These are phyloP conservation scores for Oncopeltus fasciatus DNA, from an alignment of 1,140 invertebrate species.

Conservation along the genomic window DNA sequence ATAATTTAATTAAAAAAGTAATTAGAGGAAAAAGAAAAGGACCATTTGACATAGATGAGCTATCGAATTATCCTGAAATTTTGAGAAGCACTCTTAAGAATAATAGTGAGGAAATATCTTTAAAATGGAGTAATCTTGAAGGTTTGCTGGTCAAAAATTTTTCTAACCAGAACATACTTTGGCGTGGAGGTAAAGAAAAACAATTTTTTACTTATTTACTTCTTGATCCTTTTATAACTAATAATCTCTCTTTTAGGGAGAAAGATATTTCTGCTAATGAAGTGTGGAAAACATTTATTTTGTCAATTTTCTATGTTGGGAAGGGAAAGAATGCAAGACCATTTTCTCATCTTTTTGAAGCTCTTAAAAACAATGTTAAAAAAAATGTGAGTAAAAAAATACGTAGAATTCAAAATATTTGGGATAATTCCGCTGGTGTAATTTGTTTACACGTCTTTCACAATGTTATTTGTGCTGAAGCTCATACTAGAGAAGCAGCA, in stretches of 20 bases:
- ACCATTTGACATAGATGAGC: neutral
- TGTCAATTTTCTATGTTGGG: constrained; percentile 16
- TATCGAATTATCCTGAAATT: neutral
- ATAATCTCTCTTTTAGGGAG: neutral
- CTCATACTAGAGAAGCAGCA: constrained; percentile 79
- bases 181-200: neutral
- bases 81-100: neutral
- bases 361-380: constrained; percentile 4
- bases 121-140: constrained; percentile 2
- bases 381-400: constrained; percentile 31
- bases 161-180: neutral
- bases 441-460: constrained; percentile 84
- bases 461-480: constrained; percentile 79
- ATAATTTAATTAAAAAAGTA: neutral
- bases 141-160: neutral
- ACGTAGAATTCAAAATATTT: constrained; percentile 70
- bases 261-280: neutral
- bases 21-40: neutral
- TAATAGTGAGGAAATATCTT: neutral
- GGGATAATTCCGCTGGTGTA: constrained; percentile 67
- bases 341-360: constrained; percentile 10
- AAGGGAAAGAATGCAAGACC: constrained; percentile 16
- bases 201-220: constrained; percentile 12
- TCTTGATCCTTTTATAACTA: constrained; percentile 6
- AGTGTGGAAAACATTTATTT: constrained; percentile 10